These are phyloP conservation scores for Fratercula arctica DNA, from an alignment of 2,797 vertebrate species.

Conservation along the genomic window DNA sequence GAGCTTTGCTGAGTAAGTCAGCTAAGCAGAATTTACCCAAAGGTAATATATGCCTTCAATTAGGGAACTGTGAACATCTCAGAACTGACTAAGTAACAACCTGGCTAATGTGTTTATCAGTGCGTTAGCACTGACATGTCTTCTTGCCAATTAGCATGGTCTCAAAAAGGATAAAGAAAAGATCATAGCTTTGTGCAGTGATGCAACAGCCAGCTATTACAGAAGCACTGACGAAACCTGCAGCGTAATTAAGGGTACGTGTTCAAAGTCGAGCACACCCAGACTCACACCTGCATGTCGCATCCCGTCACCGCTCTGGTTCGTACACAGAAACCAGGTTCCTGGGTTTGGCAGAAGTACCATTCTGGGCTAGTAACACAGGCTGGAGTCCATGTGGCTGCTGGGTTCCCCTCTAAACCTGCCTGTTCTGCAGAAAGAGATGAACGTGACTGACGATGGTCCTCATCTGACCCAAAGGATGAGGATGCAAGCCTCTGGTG, in stretches of 20 bases:
- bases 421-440: fast-evolving
- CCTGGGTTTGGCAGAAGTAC: neutral
- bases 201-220: neutral
- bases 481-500: neutral
- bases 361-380: neutral
- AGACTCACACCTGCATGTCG: neutral
- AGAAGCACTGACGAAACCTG: neutral
- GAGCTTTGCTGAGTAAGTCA: neutral
- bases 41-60: neutral
- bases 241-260: neutral
- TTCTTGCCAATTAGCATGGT: neutral
- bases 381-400: fast-evolving
- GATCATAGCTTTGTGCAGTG: neutral
- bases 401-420: neutral
- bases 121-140: neutral
- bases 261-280: neutral
- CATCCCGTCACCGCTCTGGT: neutral
- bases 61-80: neutral
- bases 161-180: slow-evolving; percentile 12
- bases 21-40: neutral
- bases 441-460: fast-evolving
- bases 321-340: neutral
- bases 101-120: neutral
- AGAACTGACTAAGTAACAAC: neutral
- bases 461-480: neutral